Base-by-base conservation (phyloP, 2,797 vertebrate genomes). In the Epinephelus coioides region DNA sequence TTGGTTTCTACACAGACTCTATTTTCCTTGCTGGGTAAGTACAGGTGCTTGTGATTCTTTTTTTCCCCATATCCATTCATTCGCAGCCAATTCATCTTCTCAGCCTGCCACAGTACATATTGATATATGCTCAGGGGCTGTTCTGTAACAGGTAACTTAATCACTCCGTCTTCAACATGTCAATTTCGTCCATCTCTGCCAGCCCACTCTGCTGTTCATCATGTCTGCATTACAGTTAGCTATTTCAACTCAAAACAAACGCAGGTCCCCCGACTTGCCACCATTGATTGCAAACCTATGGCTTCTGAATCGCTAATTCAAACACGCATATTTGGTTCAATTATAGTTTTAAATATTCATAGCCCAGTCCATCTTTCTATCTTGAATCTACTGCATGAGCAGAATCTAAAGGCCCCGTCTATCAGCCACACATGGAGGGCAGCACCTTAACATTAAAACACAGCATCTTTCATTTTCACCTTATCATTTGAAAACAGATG, bases 61-160 rank as follows among this genome's bases (percentile, higher is more conserved):
- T 50, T 73, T 65, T 56, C 30, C 76, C n/a, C 80, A 88, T 62
- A 78, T 68, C 76, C 78, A 78, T 87, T 82, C 86, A 78, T 78
- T 87, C 73, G 27, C 66, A 19, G 84, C 85, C 82, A 90, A 89
- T 92, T 91, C 81, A 85, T 92, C 88, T 92, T 90, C 86, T 81
- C 78, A 59, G 73, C 69, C 88, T 90, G 88, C 83, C 90, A 85
- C 76, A 73, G 69, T 88, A 85, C 86, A 90, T 91, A 91, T 89
- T 92, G 92, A 93, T 93, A 82, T 84, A 82, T 86, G 85, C 84
- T 89, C 85, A 80, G 81, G 86, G 86, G 83, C 84, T 87, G 79
- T 81, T 91, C 85, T 81, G 74, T 86, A 91, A 88, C 90, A 92
- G 85, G 87, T 88, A 87, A 85, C 87, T 92, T 89, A 84, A 90